Evolutionary conservation across 2,113 vertebrate genomes (phyloP), one percentile per base, ranked within the genome.

Genomic region (Tamias sibiricus): DNA sequence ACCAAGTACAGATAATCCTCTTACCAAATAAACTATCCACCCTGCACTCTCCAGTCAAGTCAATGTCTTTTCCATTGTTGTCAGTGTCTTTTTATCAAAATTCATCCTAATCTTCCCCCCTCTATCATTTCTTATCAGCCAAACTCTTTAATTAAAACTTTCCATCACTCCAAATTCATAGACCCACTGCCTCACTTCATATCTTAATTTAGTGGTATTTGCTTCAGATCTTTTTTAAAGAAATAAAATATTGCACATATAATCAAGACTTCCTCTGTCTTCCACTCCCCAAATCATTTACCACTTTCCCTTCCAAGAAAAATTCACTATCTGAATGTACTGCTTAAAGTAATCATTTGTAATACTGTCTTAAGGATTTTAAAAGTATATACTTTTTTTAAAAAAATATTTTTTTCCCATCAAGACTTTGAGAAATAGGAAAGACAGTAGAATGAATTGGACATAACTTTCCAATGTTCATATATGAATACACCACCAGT

Each of bases 211-310:
- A 37, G 19, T 42, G 59, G 30, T 87, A 68, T 89, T 88, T 59
- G n/a, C 42, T 68, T 89, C 35, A 72, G 47, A 47, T 77, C 47
- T 40, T 81, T 74, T 91, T 59, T 75, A 54, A 86, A 95, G 42
- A 85, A 94, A 76, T 54, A 64, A 76, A 82, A 76, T 64, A 79
- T 1, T 86, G 35, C 20, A 84, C 14, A 35, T 72, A 40, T 71
- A 76, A 62, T 69, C 52, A 40, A 94, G 66, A 72, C 14, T 90
- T 69, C n/a, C 47, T 94, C 47, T 94, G 8, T 40, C 10, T 79
- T 28, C 66, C 62, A 83, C 40, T 94, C 52, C 40, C 37, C 90
- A 37, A 95, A 82, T 92, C 32, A 83, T 69, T 74, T 62, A 71
- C 35, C 26, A 92, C 62, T 64, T 42, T 79, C 28, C 26, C 4